Base-by-base conservation (phyloP, 2,797 vertebrate species). In the Periophthalmus magnuspinnatus region DNA sequence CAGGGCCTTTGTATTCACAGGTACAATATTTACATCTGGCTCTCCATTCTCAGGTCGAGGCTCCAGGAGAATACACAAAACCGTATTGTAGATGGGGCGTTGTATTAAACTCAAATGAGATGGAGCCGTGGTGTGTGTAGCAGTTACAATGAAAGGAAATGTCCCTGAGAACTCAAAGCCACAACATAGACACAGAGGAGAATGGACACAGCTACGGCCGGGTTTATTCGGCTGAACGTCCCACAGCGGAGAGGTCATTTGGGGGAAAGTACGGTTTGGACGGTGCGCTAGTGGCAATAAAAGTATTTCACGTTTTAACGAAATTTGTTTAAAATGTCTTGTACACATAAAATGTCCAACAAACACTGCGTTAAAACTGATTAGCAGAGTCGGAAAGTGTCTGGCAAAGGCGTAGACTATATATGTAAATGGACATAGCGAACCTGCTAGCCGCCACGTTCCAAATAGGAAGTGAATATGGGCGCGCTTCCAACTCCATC, bases 101-200 rank as follows among this genome's bases (percentile, higher is more conserved):
- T 71, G 47, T 66, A 32, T 21, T 58, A 54, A 36, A 54, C 38
- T 57, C 19, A 55, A 28, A 22, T 22, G 19, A 60, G 54, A 21
- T 38, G 16, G 65, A 41, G 45, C 24, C 28, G 48, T 24, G 22
- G 55, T 3, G 24, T 10, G 22, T 38, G 65, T 24, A n/a, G 64
- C 52, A 34, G 17, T 36, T 68, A 55, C 70, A 76, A 65, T 45
- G 65, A 41, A 62, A 71, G 66, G 72, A 45, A 60, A 61, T 24
- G 28, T 22, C 68, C 65, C 69, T 16, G 19, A 68, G 48, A 66
- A 57, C 56, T 33, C 5, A 21, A 61, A 33, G 60, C 64, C 76
- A 75, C 73, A 80, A 66, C 75, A 80, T 73, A 84, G 72, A 61
- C 19, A 13, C 19, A 32, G 54, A 14, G 10, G 19, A 36, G 32